These are phyloP conservation scores for Gymnothorax reevesii DNA, from an alignment of 2,797 vertebrate genomes.

Conservation along the genomic window DNA sequence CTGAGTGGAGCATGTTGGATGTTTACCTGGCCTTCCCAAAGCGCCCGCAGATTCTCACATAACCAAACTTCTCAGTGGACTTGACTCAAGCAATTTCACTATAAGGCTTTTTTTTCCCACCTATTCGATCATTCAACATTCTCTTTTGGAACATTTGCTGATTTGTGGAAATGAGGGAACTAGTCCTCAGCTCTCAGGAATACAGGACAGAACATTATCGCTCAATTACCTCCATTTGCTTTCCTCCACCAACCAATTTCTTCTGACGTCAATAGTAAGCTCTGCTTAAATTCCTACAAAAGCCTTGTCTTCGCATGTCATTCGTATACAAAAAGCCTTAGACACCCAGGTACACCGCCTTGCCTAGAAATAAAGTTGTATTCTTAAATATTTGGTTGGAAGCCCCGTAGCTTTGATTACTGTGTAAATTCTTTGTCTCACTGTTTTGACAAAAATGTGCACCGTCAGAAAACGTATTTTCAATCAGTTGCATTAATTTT, in stretches of 20 bases:
- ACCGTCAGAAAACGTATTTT: too few relatives aligned
- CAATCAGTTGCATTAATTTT: too few relatives aligned
- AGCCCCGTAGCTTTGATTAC: too few relatives aligned
- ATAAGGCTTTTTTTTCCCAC: neutral
- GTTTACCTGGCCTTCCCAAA: neutral
- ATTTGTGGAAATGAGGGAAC: neutral
- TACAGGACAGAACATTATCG: neutral
- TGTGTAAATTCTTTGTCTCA: too few relatives aligned
- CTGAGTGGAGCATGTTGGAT: neutral
- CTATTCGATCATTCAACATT: neutral
- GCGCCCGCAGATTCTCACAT: neutral
- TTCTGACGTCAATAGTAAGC: neutral
- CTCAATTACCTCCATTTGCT: too few relatives aligned
- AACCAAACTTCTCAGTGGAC: neutral
- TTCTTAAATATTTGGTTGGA: too few relatives aligned
- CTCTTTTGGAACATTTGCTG: neutral
- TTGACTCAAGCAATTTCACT: neutral
- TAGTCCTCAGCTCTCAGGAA: neutral
- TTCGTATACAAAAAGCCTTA: neutral
- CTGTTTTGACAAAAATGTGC: too few relatives aligned
- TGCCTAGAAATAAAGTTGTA: too few relatives aligned
- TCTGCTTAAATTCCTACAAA: neutral
- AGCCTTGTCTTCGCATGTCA: neutral
- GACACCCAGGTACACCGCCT: neutral
- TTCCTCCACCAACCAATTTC: neutral